Evolutionary conservation across 2,888 invertebrate genomes (phyloP).

Genomic region (Agrotis ipsilon): DNA sequence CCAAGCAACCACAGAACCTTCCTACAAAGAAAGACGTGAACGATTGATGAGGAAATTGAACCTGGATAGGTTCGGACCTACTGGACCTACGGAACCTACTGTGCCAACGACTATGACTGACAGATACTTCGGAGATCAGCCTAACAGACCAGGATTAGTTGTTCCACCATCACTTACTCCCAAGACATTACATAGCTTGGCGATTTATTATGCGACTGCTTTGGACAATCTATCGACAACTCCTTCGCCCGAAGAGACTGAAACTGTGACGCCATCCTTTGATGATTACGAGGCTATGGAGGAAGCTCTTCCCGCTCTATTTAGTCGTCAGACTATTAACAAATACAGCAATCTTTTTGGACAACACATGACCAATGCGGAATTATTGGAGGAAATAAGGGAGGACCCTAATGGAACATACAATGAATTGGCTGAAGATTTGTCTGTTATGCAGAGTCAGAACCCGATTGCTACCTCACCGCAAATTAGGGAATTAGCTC

Average conservation of each 20-base stretch:
- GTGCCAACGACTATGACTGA: slow-evolving; percentile 84
- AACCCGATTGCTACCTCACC: slow-evolving; percentile 92
- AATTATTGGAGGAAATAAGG: slow-evolving; percentile 83
- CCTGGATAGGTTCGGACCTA: slow-evolving; percentile 87
- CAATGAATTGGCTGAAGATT: slow-evolving; percentile 88
- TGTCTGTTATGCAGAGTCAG: slow-evolving; percentile 92
- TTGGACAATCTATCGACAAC: slow-evolving; percentile 91
- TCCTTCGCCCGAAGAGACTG: slow-evolving; percentile 78
- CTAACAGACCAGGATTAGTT: slow-evolving; percentile 92
- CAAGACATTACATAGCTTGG: slow-evolving; percentile 94
- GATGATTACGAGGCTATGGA: slow-evolving; percentile 84
- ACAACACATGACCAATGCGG: slow-evolving; percentile 78
- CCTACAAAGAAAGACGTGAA: slow-evolving; percentile 93
- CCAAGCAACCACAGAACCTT: slow-evolving; percentile 79
- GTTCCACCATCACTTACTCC: slow-evolving; percentile 95
- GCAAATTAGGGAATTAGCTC: slow-evolving; percentile 95
- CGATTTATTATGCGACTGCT: slow-evolving; percentile 95
- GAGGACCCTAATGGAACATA: slow-evolving; percentile 85
- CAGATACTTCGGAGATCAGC: slow-evolving; percentile 85
- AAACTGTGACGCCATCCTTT: slow-evolving; percentile 77
- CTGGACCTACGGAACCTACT: slow-evolving; percentile 87
- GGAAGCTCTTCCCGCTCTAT: slow-evolving; percentile 91
- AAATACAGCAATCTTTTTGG: slow-evolving; percentile 90
- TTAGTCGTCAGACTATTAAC: slow-evolving; percentile 93
- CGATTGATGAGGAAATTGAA: slow-evolving; percentile 94